Base-by-base conservation (phyloP, 2,113 vertebrate species). In the Megatriorchis doriae region DNA sequence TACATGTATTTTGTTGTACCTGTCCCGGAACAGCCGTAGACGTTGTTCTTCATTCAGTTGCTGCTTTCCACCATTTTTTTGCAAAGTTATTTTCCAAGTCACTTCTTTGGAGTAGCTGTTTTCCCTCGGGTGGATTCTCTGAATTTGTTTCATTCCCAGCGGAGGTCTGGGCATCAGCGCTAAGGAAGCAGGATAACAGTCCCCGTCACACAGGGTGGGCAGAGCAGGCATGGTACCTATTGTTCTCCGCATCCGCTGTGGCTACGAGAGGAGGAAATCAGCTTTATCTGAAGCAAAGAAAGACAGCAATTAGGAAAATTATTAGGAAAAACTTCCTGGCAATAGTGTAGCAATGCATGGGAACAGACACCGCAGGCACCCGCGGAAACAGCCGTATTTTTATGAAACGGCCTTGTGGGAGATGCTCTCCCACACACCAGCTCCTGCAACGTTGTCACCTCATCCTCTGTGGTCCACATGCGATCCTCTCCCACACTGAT, bases 241-340 rank as follows among this genome's bases (percentile, higher is more conserved):
- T 93, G 94, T 95, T 94, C 96, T 95, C 94, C 0, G 2, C 81
- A 95, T 97, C 96, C 87, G 43, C 84, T 66, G 11, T 0, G 0
- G 61, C 73, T 22, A n/a, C 1, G 0, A 53, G 61, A 58, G 93
- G 78, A 96, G 94, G 96, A 96, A 96, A 93, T 68, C 40, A 6
- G 70, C 87, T 90, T 79, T 86, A 86, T 90, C 63, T 81, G 75
- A 42, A 83, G 86, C 82, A 94, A 72, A 86, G 80, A 90, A 15
- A 73, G 93, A 62, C 88, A 95, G 31, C 88, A 86, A 86, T 88
- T 62, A 88, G 71, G 63, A 80, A 78, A 94, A 90, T 58, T 32
- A 88, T 91, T 80, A 74, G 94, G 75, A 21, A 88, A 92, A 94
- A 81, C 91, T 95, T 96, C 94, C 95, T 96, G 94, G 67, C 86